Percentiles rank a stretch among this genome's conserved stretches.
phyloP scores from a whole-genome alignment of 2,113 vertebrate species.

The Ammodramus savannarum region DNA sequence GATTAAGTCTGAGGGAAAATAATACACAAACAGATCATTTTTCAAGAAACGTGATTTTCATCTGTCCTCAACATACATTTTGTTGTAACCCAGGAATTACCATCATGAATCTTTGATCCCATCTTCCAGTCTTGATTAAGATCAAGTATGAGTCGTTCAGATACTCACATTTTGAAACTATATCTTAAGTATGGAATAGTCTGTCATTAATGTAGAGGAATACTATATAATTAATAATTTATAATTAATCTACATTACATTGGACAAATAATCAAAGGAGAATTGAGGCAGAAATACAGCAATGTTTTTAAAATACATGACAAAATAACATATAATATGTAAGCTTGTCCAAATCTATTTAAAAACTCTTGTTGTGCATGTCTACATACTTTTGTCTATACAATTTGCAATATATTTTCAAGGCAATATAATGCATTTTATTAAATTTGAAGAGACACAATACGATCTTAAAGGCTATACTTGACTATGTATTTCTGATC shows the following conservation, averaged over 20 bases:
- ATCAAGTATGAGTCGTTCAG: neutral
- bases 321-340: neutral
- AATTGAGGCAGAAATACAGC: neutral
- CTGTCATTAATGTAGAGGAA: neutral
- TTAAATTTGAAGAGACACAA: neutral
- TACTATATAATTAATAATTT: neutral
- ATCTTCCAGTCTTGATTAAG: neutral
- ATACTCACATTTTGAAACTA: neutral
- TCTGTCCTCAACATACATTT: neutral
- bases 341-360: neutral
- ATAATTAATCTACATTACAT: neutral
- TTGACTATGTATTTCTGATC: neutral
- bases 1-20: neutral
- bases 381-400: neutral
- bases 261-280: neutral
- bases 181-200: neutral
- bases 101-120: neutral
- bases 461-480: rapidly evolving
- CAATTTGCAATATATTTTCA: neutral
- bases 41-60: neutral
- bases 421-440: neutral
- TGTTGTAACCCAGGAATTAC: neutral
- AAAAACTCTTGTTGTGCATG: neutral
- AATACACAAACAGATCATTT: neutral
- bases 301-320: neutral